Base-by-base conservation (phyloP, 2,888 invertebrate species). In the Rosalia funebris region DNA sequence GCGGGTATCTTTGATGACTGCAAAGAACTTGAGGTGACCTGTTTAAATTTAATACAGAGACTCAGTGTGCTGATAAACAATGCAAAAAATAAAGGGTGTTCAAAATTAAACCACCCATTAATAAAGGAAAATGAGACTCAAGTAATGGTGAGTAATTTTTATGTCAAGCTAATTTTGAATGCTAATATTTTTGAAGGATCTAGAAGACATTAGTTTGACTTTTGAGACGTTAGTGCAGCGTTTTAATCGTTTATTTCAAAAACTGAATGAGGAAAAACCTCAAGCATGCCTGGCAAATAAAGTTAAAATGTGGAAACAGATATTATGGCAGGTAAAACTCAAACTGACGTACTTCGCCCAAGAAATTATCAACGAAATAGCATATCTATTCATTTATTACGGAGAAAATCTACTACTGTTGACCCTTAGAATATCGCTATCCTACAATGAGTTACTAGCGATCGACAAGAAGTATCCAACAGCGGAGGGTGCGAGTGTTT, bases 391-490 rank as follows among this genome's bases (percentile, higher is more conserved):
- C 73, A 82, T 87, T 69, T 85, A 86, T 74, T 86, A 86, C 68
- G 84, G 85, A 0, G 84, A 87, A 70, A 84, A 84, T 72, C 81
- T 87, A 75, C 82, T 87, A 39, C 83, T 84, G 71, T 82, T 86
- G 39, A 84, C 84, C 68, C 81, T 88, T 80, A 90, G 90, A 73
- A 81, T 90, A 70, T 85, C 89, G 1, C 84, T 84, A 53, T 83
- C 84, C 60, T 89, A 88, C 77, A 90, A 90, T 71, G 83, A 85
- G 59, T 81, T 88, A 39, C 79, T 88, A 45, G 83, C 85, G 1
- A 78, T 89, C 66, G 87, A 89, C 71, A 83, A 84, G 61, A 87
- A 86, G 70, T 80, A 72, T 66, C 83, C 83, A 32, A 25, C 69
- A 25, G 83, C 84, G 31, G 81, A 84, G 0, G 85, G 85, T 62